A percentile compares a stretch with the other conserved stretches of the same genome.
phyloP scores from a whole-genome alignment of 2,888 invertebrate species.

The Agrochola macilenta region DNA sequence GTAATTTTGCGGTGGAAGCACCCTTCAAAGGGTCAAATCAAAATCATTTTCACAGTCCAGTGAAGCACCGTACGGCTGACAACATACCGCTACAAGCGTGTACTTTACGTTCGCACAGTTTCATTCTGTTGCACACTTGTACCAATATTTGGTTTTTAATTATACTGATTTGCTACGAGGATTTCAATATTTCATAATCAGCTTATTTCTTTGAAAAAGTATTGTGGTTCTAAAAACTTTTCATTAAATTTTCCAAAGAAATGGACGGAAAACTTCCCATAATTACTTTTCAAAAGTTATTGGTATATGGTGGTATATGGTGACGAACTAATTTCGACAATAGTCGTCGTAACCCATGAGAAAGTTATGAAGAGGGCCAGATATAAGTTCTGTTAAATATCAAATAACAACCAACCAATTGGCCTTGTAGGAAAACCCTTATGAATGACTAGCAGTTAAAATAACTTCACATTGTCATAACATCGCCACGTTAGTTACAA shows the following conservation, averaged over 20 bases:
- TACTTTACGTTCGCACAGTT: slow-evolving; percentile 29
- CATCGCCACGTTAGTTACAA: slow-evolving; percentile 36
- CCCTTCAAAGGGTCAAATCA: slow-evolving; percentile 90
- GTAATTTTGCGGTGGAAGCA: slow-evolving; percentile 88
- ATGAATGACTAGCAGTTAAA: slow-evolving; percentile 30
- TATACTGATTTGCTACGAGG: not conserved
- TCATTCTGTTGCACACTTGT: slow-evolving; percentile 19
- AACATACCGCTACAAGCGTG: slow-evolving; percentile 35
- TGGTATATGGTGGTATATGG: too few species aligned
- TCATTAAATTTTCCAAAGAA: slow-evolving; percentile 1
- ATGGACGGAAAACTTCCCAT: not conserved
- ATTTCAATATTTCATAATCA: not conserved
- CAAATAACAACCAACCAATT: not conserved
- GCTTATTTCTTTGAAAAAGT: not conserved
- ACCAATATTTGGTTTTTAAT: slow-evolving; percentile 12
- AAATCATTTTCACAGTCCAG: slow-evolving; percentile 90
- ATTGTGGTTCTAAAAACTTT: not conserved
- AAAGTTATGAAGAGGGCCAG: not conserved
- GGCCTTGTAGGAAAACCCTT: not conserved
- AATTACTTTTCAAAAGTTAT: slow-evolving; percentile 4
- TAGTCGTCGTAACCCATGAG: too few species aligned
- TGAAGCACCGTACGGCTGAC: slow-evolving; percentile 82
- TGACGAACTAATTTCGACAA: too few species aligned
- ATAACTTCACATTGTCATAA: slow-evolving; percentile 46
- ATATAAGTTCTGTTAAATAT: not conserved